phyloP scores from a whole-genome alignment of 1,140 invertebrate genomes.

The Theocolax elegans region DNA sequence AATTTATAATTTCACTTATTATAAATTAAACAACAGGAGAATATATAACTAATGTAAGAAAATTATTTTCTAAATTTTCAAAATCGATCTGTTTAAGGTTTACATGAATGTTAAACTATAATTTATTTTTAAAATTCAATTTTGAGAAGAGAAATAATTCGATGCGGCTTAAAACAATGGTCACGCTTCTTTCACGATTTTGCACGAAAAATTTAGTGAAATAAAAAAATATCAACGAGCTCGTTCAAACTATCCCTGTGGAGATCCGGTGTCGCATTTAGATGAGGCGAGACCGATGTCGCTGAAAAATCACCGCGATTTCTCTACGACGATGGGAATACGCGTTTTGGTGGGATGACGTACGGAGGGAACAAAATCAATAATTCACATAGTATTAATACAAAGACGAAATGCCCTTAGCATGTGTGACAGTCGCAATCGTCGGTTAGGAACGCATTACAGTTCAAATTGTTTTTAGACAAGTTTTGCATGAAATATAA shows the following conservation, averaged over 20 bases:
- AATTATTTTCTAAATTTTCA: not conserved
- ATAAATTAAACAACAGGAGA: no score
- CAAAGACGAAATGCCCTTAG: not conserved
- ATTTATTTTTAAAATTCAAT: not conserved
- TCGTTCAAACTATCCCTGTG: conserved; percentile 27
- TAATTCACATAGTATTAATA: conserved; percentile 35
- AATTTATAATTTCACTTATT: no score
- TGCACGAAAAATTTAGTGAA: not conserved
- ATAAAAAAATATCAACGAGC: conserved; percentile 15
- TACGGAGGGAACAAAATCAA: conserved; percentile 23
- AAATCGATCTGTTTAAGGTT: no score
- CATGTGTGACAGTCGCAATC: conserved; percentile 3
- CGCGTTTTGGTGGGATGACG: not conserved
- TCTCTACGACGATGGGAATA: not conserved
- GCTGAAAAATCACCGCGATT: conserved; percentile 38
- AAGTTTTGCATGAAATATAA: no score
- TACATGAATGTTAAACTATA: no score
- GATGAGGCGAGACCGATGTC: conserved; percentile 24
- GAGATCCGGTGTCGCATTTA: conserved; percentile 26
- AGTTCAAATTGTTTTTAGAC: no score
- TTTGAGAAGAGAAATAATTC: conserved; percentile 1
- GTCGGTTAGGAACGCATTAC: not conserved
- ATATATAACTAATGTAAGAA: not conserved
- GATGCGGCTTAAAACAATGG: conserved; percentile 24
- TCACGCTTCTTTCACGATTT: not conserved